Conservation (phyloP, 2,888 invertebrate genomes). For the Lasioglossum vierecki region DNA sequence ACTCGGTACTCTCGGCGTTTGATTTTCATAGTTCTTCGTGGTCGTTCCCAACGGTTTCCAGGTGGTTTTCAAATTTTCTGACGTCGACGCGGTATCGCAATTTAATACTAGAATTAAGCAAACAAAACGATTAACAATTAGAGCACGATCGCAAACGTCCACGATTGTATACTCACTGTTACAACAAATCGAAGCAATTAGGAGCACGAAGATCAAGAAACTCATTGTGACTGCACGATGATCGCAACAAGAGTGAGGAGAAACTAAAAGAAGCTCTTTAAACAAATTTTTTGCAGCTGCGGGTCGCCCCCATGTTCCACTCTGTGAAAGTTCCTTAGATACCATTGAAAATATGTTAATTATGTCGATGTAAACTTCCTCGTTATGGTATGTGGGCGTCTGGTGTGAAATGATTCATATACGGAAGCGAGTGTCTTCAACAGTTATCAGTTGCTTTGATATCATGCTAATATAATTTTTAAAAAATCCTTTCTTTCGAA, state of each 20-base stretch:
- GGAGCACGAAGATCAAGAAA: conserved; percentile 41
- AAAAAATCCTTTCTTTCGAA: no score
- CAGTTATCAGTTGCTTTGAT: not conserved
- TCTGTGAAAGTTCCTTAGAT: conserved; percentile 67
- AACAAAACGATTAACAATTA: not conserved
- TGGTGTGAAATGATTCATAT: conserved; percentile 13
- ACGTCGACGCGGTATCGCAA: conserved; percentile 18
- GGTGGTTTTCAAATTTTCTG: not conserved
- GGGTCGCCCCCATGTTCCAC: conserved; percentile 66
- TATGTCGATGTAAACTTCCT: conserved; percentile 44
- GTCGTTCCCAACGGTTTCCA: not conserved
- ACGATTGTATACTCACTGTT: conserved; percentile 54
- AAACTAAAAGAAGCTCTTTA: conserved; percentile 39
- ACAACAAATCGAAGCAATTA: conserved; percentile 30
- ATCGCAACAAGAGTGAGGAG: conserved; percentile 58
- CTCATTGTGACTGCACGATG: conserved; percentile 59
- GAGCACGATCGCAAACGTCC: not conserved
- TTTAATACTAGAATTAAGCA: conserved; percentile 32
- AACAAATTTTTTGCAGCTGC: conserved; percentile 62
- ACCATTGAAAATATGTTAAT: conserved; percentile 61
- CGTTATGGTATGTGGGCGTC: conserved; percentile 52
- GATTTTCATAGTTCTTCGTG: not conserved
- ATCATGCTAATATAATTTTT: not conserved
- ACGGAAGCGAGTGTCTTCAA: not conserved
- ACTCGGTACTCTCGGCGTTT: not conserved